Percentiles rank a stretch among this genome's conserved stretches.
These are phyloP conservation scores for Phyllopteryx taeniolatus DNA, from an alignment of 2,113 vertebrate genomes.

Conservation along the genomic window DNA sequence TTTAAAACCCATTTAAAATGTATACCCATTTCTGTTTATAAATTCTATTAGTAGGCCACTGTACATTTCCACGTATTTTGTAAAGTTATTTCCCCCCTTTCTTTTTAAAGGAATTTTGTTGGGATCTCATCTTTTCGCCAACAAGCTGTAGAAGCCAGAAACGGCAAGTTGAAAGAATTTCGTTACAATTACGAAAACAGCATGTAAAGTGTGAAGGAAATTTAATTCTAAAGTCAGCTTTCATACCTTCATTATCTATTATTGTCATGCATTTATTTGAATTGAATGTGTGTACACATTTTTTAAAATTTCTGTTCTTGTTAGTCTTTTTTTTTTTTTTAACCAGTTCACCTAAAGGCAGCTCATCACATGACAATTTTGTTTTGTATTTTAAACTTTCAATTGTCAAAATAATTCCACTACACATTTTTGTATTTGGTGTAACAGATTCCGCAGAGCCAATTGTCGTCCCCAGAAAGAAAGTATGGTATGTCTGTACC, in stretches of 20 bases:
- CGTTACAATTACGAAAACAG: neutral
- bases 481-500: slow-evolving; percentile 80
- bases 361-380: neutral
- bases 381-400: neutral
- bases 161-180: slow-evolving; percentile 64
- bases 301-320: neutral
- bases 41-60: neutral
- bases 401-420: neutral
- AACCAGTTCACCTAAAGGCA: neutral
- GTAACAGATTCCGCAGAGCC: slow-evolving; percentile 63
- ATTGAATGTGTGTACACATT: neutral
- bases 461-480: slow-evolving; percentile 83
- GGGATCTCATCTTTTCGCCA: slow-evolving; percentile 55
- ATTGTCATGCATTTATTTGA: neutral
- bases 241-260: neutral
- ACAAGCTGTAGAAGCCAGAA: slow-evolving; percentile 54
- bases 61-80: neutral
- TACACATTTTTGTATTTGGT: neutral
- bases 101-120: slow-evolving; percentile 70
- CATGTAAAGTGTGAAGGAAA: neutral
- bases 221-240: neutral
- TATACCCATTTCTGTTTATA: neutral
- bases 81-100: neutral
- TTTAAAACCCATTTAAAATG: neutral
- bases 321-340: neutral